Percentiles rank a stretch among this genome's conserved stretches.
These are phyloP conservation scores for Meliscaeva auricollis DNA, from an alignment of 2,888 invertebrate species.

Conservation along the genomic window DNA sequence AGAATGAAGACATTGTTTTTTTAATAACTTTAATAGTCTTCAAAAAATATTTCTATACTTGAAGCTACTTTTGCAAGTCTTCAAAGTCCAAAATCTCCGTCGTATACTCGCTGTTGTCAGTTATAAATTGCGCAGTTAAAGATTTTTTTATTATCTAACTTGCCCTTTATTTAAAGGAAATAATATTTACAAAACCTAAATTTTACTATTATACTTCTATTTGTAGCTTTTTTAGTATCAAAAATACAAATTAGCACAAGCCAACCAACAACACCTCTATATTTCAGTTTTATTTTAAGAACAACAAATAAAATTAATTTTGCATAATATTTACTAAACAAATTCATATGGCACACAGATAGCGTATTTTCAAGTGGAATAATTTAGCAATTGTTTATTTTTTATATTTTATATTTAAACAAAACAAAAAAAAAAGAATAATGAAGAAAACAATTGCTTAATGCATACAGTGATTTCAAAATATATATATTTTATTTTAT, in stretches of 20 bases:
- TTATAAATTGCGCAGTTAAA: too few relatives aligned
- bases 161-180: neutral
- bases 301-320: slow-evolving; percentile 21
- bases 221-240: neutral
- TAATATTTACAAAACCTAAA: slow-evolving; percentile 9
- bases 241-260: slow-evolving; percentile 9
- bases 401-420: neutral
- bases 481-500: too few relatives aligned
- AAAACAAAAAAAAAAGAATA: neutral
- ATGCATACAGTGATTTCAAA: neutral
- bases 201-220: neutral
- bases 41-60: too few relatives aligned
- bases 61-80: too few relatives aligned
- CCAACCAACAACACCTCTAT: neutral
- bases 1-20: too few relatives aligned
- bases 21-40: too few relatives aligned
- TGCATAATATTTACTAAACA: slow-evolving; percentile 26
- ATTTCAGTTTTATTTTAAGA: slow-evolving; percentile 17
- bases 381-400: slow-evolving; percentile 6
- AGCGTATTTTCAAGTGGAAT: slow-evolving; percentile 10
- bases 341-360: slow-evolving; percentile 7
- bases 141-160: too few relatives aligned
- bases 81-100: too few relatives aligned
- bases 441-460: too few relatives aligned
- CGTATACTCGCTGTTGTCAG: too few relatives aligned